Evolutionary conservation across 2,797 vertebrate genomes (phyloP), one percentile per base, ranked within the genome.

Genomic region (Sebastes glaucus): DNA sequence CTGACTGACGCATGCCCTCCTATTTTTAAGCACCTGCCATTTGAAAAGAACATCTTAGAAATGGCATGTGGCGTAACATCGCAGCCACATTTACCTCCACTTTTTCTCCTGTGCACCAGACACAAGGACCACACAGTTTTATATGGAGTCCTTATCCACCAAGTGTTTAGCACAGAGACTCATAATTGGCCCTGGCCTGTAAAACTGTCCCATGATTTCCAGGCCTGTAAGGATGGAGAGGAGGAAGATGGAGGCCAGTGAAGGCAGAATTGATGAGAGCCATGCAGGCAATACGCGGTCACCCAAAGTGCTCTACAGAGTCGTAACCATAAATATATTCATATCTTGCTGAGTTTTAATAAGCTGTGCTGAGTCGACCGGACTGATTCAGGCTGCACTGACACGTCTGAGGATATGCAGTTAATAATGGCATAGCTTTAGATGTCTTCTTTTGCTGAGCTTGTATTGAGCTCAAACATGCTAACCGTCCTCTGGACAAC

Each of bases 251-350:
- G 80, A 88, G 79, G 77, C 71, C 76, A 83, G 22, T 74, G 70
- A 68, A 78, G 38, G 4, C 71, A 85, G 56, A 78, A 92, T 88
- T 87, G 81, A 93, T 90, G 85, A 82, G 62, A 49, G 33, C 22
- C 16, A 22, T 53, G 49, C n/a, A 55, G 77, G 86, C 80, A 81
- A 87, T 71, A 69, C 22, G n/a, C 27, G 32, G 20, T 62, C 60
- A 55, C 22, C 56, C 71, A 85, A 88, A 87, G 81, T 38, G 72
- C 59, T 84, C 65, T 65, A 25, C 56, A 80, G 77, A 74, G 85
- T 85, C 77, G 81, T 85, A 82, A 86, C 66, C 42, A 55, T 93
- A 87, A 92, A 89, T 90, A 80, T 14, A 57, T 46, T 66, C 22
- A 67, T 71, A 66, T 81, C 57, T 78, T 27, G 22, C 57, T 71